These are phyloP conservation scores for Drosophila robusta DNA, from an alignment of 2,888 invertebrate genomes.

Conservation along the genomic window DNA sequence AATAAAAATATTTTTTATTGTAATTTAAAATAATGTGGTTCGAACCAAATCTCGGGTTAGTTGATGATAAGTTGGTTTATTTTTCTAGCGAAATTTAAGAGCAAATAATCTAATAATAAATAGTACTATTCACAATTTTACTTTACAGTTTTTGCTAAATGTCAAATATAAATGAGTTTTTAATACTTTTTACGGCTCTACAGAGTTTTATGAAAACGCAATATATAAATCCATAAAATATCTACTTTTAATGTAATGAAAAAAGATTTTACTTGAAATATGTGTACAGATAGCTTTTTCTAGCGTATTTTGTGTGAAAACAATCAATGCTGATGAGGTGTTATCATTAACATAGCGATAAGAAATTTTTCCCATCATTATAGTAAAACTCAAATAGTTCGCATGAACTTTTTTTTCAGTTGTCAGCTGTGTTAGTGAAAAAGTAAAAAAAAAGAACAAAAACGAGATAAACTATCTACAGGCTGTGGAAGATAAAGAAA, in stretches of 20 bases:
- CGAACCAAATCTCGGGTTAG: too few relatives aligned
- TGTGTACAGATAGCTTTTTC: neutral
- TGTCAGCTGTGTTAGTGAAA: slow-evolving; percentile 6
- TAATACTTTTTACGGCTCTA: too few relatives aligned
- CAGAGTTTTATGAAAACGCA: too few relatives aligned
- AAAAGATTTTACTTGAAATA: neutral
- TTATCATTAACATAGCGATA: neutral
- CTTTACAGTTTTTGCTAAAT: neutral
- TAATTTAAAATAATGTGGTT: too few relatives aligned
- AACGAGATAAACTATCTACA: neutral
- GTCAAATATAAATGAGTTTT: neutral
- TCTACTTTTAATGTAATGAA: too few relatives aligned
- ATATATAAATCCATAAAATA: too few relatives aligned
- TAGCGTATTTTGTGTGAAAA: neutral
- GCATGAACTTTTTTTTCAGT: neutral
- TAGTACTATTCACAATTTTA: too few relatives aligned
- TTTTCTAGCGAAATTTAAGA: too few relatives aligned
- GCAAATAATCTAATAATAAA: too few relatives aligned
- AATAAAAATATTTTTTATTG: too few relatives aligned
- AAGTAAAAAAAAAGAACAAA: neutral
- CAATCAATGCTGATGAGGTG: neutral
- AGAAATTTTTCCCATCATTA: neutral
- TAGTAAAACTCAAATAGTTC: neutral
- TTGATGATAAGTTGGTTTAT: too few relatives aligned
- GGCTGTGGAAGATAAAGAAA: neutral